Percentiles rank a stretch among this genome's conserved stretches.
Conservation (phyloP, 35 echinoderm and acorn worm species). For the Heliocidaris erythrogramma region DNA sequence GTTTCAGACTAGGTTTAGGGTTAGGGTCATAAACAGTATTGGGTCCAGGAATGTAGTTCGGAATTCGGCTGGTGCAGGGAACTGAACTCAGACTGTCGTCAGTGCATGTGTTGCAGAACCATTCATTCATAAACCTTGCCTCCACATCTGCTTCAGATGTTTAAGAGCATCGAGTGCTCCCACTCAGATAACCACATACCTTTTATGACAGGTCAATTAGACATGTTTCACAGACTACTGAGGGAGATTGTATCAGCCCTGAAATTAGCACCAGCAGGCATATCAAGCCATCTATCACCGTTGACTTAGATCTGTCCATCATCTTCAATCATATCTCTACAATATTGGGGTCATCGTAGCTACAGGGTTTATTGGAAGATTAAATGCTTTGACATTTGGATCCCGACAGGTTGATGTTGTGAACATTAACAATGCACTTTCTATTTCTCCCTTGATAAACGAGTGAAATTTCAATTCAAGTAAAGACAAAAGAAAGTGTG, state of each 20-base stretch:
- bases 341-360: background rate
- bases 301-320: background rate
- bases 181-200: background rate
- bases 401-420: background rate
- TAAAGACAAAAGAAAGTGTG: background rate
- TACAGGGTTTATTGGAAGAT: background rate
- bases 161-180: background rate
- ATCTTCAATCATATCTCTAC: background rate
- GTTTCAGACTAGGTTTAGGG: too few relatives aligned
- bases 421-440: background rate
- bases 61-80: too few relatives aligned
- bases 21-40: too few relatives aligned
- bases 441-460: background rate
- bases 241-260: background rate
- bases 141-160: background rate
- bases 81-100: too few relatives aligned
- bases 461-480: background rate
- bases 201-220: constrained; percentile 11
- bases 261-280: background rate
- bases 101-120: too few relatives aligned
- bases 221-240: background rate
- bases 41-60: too few relatives aligned
- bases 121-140: background rate
- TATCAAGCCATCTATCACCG: background rate
- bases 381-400: background rate